Base-by-base conservation (phyloP, 2,888 invertebrate species). In the Drosophila macrothrix region DNA sequence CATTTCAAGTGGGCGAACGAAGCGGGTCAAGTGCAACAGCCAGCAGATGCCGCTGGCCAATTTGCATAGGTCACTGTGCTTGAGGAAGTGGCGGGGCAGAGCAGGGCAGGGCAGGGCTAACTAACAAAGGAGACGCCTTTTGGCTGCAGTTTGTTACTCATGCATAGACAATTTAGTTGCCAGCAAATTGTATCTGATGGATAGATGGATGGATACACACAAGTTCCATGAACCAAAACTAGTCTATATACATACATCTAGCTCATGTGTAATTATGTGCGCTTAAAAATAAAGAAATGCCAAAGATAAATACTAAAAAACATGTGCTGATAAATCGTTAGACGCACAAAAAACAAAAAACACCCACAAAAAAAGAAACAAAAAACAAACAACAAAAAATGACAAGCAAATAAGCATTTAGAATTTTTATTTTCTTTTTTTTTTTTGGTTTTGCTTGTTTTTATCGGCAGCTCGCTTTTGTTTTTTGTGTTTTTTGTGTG, bases 21-120 rank as follows among this genome's bases (percentile, higher is more conserved):
- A 80, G 67, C 69, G 78, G 84, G 88, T 89, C 84, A 89, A 84
- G 84, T 84, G 84, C 88, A 87, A 60, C 76, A 65, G 80, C 63
- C 39, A 55, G 61, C 55, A 59, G 60, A 56, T 64, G 67, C 86
- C 80, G 80, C 61, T 83, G 83, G 82, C 85, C 85, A 85, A 71
- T 56, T 56, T 56, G 56, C 56, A 56, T 56, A 35, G 35, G 25
- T 6, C 54, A 12, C 29, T 3, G 31, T 14, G 22, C 0, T 16
- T 6, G 33, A 6, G 3, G 9, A 16, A 16, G 22, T 22, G 31
- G 53, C 7, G 2, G 14, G 4, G 53, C 12, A 0, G 3, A 2
- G 52, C 12, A 0, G 5, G 2, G 19, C 39, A 4, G 19, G 19
- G n/a, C 12, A 6, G 7, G 7, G 31, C 14, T 35, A 16, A 35